These are phyloP conservation scores for Isoperla grammatica DNA, from an alignment of 2,888 invertebrate species.

Conservation along the genomic window DNA sequence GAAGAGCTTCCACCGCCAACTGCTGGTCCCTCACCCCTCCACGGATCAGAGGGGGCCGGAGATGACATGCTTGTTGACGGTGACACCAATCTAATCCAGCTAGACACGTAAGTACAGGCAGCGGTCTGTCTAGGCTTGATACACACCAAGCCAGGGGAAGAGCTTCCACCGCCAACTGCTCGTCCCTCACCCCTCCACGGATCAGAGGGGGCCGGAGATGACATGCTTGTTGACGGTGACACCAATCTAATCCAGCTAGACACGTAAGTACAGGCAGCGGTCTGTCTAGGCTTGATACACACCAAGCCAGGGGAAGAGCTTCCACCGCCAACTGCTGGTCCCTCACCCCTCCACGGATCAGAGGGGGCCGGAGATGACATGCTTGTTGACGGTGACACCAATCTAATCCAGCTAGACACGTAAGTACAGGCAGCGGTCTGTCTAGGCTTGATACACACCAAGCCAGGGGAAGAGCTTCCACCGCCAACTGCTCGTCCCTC, in stretches of 20 bases:
- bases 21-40: slow-evolving; percentile 42
- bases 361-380: slow-evolving; percentile 48
- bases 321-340: slow-evolving; percentile 34
- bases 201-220: slow-evolving; percentile 45
- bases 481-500: slow-evolving; percentile 38
- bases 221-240: slow-evolving; percentile 62
- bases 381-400: slow-evolving; percentile 69
- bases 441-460: slow-evolving; percentile 99
- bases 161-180: slow-evolving; percentile 36
- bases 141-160: slow-evolving; percentile 85
- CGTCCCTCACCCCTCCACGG: slow-evolving; percentile 45
- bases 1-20: slow-evolving; percentile 41
- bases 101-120: slow-evolving; percentile 71
- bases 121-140: too few species aligned
- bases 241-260: slow-evolving; percentile 96
- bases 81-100: slow-evolving; percentile 93
- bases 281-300: too few species aligned
- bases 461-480: slow-evolving; percentile 58
- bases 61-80: slow-evolving; percentile 56
- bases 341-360: slow-evolving; percentile 45
- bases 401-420: slow-evolving; percentile 94
- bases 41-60: slow-evolving; percentile 45
- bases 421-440: too few species aligned
- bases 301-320: slow-evolving; percentile 72
- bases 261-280: slow-evolving; percentile 57